Base-by-base conservation (phyloP, 1,140 invertebrate genomes). In the Euura saliciscinereae region DNA sequence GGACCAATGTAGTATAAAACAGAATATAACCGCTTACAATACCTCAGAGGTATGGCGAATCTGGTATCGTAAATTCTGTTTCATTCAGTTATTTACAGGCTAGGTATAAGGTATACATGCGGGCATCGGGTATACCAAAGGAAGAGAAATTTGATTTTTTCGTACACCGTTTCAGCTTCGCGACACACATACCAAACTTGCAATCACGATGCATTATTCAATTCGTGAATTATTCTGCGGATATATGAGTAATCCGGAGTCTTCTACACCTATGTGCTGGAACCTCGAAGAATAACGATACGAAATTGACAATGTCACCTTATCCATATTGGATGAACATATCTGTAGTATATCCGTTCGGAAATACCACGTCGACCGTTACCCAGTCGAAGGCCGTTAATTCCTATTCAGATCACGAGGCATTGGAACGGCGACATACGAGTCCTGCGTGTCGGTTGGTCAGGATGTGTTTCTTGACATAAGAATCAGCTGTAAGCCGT, bases 281-380 rank as follows among this genome's bases (percentile, higher is more conserved):
- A 0, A 28, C 28, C 28, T 28, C 28, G 28, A 28, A 28, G 28
- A 28, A 28, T 28, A 28, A 28, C 28, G 28, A 28, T 28, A 28
- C 28, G 28, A 28, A 28, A 28, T 28, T 1, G 28, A 28, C 28
- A 28, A 28, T 28, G 28, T 28, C 28, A 28, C 28, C 28, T 1
- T 28, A 28, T 28, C 28, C 28, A 28, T 28, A 28, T 28, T 28
- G 28, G 28, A 28, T 28, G 28, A 28, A 28, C 10, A 59, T 59
- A 59, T 59, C 51, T 28, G 28, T 28, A 28, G 28, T 59, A 59
- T n/a, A 59, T 59, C 51, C 51, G 51, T 51, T 51, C 46, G 46
- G 46, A 51, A 51, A 51, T 51, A 51, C 46, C 46, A 51, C 46
- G 46, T 51, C 46, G 46, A 51, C 46, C 46, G 46, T 59, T 59